Percentiles rank a stretch among this genome's conserved stretches.
These are phyloP conservation scores for Nephotettix cincticeps DNA, from an alignment of 1,140 invertebrate species.

Conservation along the genomic window DNA sequence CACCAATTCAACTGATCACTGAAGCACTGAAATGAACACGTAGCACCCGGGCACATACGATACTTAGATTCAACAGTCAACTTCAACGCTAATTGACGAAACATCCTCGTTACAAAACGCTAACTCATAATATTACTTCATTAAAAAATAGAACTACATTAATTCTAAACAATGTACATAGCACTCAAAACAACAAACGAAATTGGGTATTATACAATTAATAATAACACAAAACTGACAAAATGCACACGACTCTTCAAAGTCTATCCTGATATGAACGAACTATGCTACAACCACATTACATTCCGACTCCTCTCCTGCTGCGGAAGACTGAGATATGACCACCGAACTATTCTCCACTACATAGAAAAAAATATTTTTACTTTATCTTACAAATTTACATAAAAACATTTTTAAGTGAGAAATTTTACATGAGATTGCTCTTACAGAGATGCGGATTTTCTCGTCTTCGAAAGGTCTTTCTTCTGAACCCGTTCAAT, in stretches of 20 bases:
- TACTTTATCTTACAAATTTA: conserved; percentile 24
- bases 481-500: conserved; percentile 3
- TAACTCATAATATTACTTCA: neutral
- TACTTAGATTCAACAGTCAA: neutral
- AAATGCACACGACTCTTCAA: neutral
- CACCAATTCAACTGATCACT: neutral
- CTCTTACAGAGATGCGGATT: neutral
- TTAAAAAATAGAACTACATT: conserved; percentile 10
- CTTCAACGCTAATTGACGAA: conserved; percentile 4
- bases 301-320: neutral
- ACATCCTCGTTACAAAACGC: conserved; percentile 9
- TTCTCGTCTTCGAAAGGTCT: neutral
- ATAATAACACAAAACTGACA: neutral
- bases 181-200: conserved; percentile 6
- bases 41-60: no score
- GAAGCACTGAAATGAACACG: neutral
- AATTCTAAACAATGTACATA: conserved; percentile 13
- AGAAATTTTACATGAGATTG: neutral
- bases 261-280: conserved; percentile 8
- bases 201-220: neutral
- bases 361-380: conserved; percentile 7
- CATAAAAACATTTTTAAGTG: conserved; percentile 19
- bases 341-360: conserved; percentile 6
- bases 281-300: neutral
- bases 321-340: conserved; percentile 7